Conservation (phyloP, 2,797 vertebrate species). For the Sebastes ruberrimus region DNA sequence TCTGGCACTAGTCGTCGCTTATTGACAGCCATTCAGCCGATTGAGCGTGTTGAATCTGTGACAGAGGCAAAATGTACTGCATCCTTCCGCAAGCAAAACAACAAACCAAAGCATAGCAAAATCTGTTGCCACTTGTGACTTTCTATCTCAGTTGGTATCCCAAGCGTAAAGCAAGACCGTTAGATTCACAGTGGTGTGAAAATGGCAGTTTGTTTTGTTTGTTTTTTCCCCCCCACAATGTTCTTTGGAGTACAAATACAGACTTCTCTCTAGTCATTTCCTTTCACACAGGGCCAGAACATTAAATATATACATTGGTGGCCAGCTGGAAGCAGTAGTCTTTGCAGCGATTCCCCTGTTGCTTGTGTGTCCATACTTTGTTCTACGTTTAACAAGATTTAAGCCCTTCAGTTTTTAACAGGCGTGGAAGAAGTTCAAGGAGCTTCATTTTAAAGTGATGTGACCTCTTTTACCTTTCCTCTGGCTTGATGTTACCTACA, state of each 20-base stretch:
- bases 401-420: not conserved
- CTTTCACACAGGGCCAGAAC: conserved; percentile 20
- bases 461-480: not conserved
- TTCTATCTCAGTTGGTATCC: conserved; percentile 33
- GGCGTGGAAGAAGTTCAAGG: not conserved
- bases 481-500: not conserved
- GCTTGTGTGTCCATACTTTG: conserved; percentile 1
- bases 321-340: conserved; percentile 12
- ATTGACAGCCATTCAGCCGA: not conserved
- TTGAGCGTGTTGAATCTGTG: not conserved
- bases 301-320: not conserved
- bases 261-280: conserved; percentile 38
- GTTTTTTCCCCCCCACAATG: not conserved
- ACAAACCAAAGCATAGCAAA: conserved; percentile 7
- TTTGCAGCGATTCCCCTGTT: conserved; percentile 8
- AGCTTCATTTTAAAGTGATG: not conserved
- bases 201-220: conserved; percentile 40
- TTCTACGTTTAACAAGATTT: conserved; percentile 4
- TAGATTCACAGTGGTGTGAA: conserved; percentile 38
- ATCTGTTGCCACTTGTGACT: not conserved
- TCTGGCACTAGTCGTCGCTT: not conserved
- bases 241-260: conserved; percentile 40
- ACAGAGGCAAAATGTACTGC: not conserved
- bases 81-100: not conserved
- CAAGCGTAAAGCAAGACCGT: conserved; percentile 1